A percentile compares a stretch with the other conserved stretches of the same genome.
These are phyloP conservation scores for Melolontha melolontha DNA, from an alignment of 2,888 invertebrate genomes.

Conservation along the genomic window DNA sequence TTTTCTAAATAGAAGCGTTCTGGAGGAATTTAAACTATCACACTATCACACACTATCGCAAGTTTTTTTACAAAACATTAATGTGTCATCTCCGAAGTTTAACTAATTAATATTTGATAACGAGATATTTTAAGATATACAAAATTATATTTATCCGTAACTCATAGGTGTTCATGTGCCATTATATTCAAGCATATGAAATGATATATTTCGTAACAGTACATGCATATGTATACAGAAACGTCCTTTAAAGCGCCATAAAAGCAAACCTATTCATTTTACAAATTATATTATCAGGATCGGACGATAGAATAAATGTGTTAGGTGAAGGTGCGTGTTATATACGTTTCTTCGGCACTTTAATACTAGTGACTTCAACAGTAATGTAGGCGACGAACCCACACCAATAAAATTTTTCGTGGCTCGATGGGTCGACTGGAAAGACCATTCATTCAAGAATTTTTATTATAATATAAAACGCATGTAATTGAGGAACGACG, in stretches of 20 bases:
- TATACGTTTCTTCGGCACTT: slow-evolving; percentile 27
- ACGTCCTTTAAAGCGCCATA: neutral
- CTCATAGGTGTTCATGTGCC: too few species aligned
- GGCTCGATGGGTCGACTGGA: slow-evolving; percentile 19
- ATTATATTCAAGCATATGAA: too few species aligned
- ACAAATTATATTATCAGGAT: slow-evolving; percentile 30
- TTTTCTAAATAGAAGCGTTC: too few species aligned
- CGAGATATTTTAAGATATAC: too few species aligned
- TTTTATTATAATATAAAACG: slow-evolving; percentile 35
- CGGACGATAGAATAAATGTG: slow-evolving; percentile 22
- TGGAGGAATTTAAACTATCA: too few species aligned
- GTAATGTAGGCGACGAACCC: slow-evolving; percentile 30
- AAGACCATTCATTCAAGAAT: slow-evolving; percentile 31
- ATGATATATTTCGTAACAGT: too few species aligned
- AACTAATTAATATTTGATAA: too few species aligned
- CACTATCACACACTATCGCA: too few species aligned
- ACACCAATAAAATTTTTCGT: slow-evolving; percentile 25
- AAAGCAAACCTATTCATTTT: slow-evolving; percentile 29
- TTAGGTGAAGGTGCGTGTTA: slow-evolving; percentile 18
- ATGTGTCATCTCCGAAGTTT: too few species aligned
- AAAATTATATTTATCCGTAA: too few species aligned
- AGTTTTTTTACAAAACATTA: too few species aligned
- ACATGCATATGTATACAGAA: too few species aligned
- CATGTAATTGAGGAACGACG: slow-evolving; percentile 34
- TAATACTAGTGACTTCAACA: slow-evolving; percentile 26